phyloP scores from a whole-genome alignment of 2,113 vertebrate genomes.

The Cynopterus brachyotis region DNA sequence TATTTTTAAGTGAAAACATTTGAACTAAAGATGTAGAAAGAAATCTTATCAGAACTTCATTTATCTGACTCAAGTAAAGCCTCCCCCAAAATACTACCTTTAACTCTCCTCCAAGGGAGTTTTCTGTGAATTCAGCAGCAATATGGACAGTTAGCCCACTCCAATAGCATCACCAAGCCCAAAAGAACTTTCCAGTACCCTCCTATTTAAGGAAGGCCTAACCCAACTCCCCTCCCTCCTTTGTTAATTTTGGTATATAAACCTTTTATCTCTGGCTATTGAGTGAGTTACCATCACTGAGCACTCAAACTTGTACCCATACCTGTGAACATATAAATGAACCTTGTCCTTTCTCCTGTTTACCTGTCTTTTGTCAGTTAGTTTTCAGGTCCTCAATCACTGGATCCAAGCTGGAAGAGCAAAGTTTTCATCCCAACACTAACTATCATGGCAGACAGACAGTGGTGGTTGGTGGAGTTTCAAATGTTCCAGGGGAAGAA shows the following conservation, averaged over 20 bases:
- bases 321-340: background rate
- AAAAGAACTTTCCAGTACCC: background rate
- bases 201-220: background rate
- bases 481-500: background rate
- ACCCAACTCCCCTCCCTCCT: too few relatives aligned
- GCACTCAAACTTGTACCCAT: background rate
- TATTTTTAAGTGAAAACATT: background rate
- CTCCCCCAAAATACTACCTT: background rate
- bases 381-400: background rate
- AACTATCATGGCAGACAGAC: background rate
- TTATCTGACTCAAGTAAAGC: background rate
- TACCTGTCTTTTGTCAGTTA: background rate
- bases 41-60: background rate
- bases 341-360: background rate
- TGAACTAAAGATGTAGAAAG: background rate
- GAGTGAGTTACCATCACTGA: background rate
- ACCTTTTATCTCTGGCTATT: background rate
- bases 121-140: background rate
- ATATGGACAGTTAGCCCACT: background rate
- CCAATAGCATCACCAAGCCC: background rate
- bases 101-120: background rate
- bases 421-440: background rate
- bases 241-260: background rate
- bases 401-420: background rate
- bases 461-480: background rate